Conservation (phyloP, 2,888 invertebrate genomes). For the Sarcophaga subvicina region DNA sequence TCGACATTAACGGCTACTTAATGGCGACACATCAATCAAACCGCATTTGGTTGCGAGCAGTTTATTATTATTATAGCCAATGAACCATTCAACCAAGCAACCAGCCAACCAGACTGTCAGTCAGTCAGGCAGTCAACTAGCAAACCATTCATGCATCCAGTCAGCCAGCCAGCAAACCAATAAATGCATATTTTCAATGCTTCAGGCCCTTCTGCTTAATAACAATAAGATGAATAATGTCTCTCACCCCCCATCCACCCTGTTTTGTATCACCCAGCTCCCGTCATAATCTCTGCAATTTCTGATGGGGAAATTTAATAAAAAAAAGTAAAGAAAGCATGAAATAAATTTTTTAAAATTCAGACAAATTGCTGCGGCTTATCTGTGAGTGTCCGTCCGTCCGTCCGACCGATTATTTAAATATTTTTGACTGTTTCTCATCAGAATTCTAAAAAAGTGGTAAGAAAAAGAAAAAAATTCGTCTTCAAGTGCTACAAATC, state of each 20-base stretch:
- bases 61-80: slow-evolving; percentile 36
- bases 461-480: not conserved
- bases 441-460: not conserved
- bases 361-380: not conserved
- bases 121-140: not conserved
- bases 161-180: not conserved
- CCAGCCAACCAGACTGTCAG: slow-evolving; percentile 1
- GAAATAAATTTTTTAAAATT: slow-evolving; percentile 14
- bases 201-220: slow-evolving; percentile 19
- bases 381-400: not conserved
- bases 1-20: slow-evolving; percentile 66
- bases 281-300: not conserved
- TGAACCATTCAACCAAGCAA: slow-evolving; percentile 23
- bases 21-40: slow-evolving; percentile 71
- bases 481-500: not conserved
- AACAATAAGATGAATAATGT: slow-evolving; percentile 11
- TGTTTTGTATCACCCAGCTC: not conserved
- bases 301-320: slow-evolving; percentile 28
- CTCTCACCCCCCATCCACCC: not conserved
- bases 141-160: slow-evolving; percentile 18
- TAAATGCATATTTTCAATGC: slow-evolving; percentile 39
- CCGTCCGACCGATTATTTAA: no score
- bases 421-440: not conserved
- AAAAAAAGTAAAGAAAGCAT: slow-evolving; percentile 32
- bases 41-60: slow-evolving; percentile 56